Percentiles rank a stretch among this genome's conserved stretches.
phyloP scores from a whole-genome alignment of 2,113 vertebrate genomes.

The Chamaea fasciata region DNA sequence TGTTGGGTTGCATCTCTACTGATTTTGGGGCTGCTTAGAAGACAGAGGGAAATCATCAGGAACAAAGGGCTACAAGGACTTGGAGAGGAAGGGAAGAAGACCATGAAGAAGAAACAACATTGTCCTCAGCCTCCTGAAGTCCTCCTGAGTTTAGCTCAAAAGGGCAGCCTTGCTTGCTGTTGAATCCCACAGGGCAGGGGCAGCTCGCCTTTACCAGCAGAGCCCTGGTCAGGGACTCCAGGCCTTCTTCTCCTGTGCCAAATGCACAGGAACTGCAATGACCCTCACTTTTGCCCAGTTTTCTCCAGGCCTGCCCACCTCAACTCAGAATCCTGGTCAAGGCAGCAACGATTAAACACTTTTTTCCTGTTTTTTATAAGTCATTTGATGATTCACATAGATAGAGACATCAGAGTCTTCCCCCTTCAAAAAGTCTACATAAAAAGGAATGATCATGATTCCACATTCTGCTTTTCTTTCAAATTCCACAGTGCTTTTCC shows the following conservation, averaged over 20 bases:
- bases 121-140: neutral
- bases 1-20: neutral
- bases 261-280: neutral
- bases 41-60: neutral
- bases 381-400: neutral
- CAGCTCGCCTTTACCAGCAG: neutral
- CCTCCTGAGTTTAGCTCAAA: neutral
- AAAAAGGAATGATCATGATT: neutral
- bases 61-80: neutral
- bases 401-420: neutral
- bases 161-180: neutral
- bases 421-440: neutral
- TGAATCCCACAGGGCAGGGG: fast-evolving
- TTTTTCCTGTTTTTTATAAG: neutral
- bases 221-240: neutral
- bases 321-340: neutral
- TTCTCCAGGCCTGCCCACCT: neutral
- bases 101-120: neutral
- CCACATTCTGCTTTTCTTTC: neutral
- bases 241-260: neutral
- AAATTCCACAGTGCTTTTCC: neutral
- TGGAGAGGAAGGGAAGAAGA: neutral
- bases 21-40: neutral
- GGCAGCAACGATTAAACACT: neutral
- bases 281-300: neutral